Evolutionary conservation across 2,113 vertebrate genomes (phyloP), one percentile per base, ranked within the genome.

Genomic region (Chlorodrepanis virens): DNA sequence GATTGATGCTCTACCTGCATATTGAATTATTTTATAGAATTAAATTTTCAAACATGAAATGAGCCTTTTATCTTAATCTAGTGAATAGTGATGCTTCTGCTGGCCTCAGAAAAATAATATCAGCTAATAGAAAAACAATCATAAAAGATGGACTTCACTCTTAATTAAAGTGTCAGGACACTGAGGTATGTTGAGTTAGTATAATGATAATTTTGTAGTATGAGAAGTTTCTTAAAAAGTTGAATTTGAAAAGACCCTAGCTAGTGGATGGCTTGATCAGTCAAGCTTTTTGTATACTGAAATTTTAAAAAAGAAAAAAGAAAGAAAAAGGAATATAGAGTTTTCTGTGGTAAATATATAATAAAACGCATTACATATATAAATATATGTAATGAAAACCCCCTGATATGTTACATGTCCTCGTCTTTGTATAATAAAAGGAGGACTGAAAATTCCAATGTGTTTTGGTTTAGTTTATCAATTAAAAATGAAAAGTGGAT

Each of bases 401-500:
- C 5, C 6, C 10, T 13, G 10, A 28, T 22, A 24, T 3, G 4
- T 22, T 59, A 11, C 24, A 14, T 25, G 3, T n/a, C 4, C 33
- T 59, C 0, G 0, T 16, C 82, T 69, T 44, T 53, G 4, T 31
- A 7, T 28, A 69, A 18, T 10, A 56, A 45, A 24, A 65, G 44
- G 12, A 54, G 5, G 15, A 40, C 33, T 68, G 53, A 83, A 64
- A 69, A 49, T 89, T 49, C 82, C 22, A 50, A 44, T 71, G 8
- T 2, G 10, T 60, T 76, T 76, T 40, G 8, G 18, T 63, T 68
- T 80, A 72, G 5, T 31, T 54, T 64, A 72, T 29, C 25, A 45
- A 37, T 59, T 63, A 45, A 60, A 83, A 83, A 35, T 37, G 2
- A 72, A 77, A 76, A 33, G 4, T 47, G 2, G 3, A 13, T 80